phyloP scores from a whole-genome alignment of 2,888 invertebrate species.

The Tetanocera ferruginea region DNA sequence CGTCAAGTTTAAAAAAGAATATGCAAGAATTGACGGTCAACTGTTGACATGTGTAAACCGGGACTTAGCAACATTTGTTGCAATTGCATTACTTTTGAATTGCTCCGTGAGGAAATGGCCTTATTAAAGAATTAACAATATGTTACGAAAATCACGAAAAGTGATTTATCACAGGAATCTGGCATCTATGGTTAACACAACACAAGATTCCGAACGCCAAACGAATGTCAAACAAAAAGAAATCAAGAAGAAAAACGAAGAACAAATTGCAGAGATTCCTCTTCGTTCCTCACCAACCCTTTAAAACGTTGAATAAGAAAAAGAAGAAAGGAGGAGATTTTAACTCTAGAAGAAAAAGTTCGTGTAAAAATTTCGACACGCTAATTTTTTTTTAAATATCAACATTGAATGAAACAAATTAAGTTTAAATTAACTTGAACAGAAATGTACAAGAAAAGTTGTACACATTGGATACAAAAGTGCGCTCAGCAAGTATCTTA shows the following conservation, averaged over 20 bases:
- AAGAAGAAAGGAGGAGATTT: slow-evolving; percentile 41
- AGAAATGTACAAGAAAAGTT: slow-evolving; percentile 24
- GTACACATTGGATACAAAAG: slow-evolving; percentile 11
- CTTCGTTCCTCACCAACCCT: slow-evolving; percentile 24
- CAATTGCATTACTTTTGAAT: too few relatives aligned
- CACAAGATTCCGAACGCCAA: too few relatives aligned
- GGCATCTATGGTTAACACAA: too few relatives aligned
- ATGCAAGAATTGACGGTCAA: too few relatives aligned
- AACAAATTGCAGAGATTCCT: neutral
- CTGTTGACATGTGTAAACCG: too few relatives aligned
- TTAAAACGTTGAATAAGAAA: neutral
- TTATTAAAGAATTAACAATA: too few relatives aligned
- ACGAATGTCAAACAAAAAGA: slow-evolving; percentile 22
- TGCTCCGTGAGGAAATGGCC: too few relatives aligned
- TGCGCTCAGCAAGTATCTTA: slow-evolving; percentile 29
- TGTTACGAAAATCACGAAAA: too few relatives aligned
- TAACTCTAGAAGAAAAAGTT: slow-evolving; percentile 43
- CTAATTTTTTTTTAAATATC: slow-evolving; percentile 7
- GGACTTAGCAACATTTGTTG: too few relatives aligned
- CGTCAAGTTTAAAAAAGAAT: too few relatives aligned
- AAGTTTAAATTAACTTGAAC: neutral
- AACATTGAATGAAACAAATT: slow-evolving; percentile 28
- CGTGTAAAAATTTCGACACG: slow-evolving; percentile 41
- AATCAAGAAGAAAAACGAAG: neutral
- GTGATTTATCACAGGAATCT: too few relatives aligned